A percentile compares a stretch with the other conserved stretches of the same genome.
Conservation (phyloP, 2,797 vertebrate species). For the Eupleurogrammus muticus region DNA sequence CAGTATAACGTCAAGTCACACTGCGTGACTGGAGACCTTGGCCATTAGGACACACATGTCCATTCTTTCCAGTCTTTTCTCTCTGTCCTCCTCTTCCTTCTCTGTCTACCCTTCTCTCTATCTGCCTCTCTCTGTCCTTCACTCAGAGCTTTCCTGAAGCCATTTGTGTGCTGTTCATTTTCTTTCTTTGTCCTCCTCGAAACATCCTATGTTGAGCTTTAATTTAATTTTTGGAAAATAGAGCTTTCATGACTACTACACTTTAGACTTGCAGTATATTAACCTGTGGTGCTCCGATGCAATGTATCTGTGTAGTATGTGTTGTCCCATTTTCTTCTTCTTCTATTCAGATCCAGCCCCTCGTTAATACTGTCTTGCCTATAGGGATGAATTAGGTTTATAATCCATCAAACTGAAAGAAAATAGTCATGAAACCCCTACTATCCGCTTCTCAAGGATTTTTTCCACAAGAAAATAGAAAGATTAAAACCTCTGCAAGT, state of each 20-base stretch:
- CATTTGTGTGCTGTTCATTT: slow-evolving; percentile 72
- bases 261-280: slow-evolving; percentile 42
- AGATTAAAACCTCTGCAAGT: slow-evolving; percentile 71
- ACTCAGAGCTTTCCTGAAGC: slow-evolving; percentile 69
- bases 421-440: slow-evolving; percentile 83
- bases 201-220: slow-evolving; percentile 71
- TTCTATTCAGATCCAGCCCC: slow-evolving; percentile 29
- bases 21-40: slow-evolving; percentile 86
- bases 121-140: slow-evolving; percentile 64
- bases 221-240: slow-evolving; percentile 73
- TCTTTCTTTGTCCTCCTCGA: slow-evolving; percentile 61
- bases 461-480: slow-evolving; percentile 64
- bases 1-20: slow-evolving; percentile 78
- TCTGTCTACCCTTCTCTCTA: slow-evolving; percentile 30
- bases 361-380: slow-evolving; percentile 25
- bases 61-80: slow-evolving; percentile 71
- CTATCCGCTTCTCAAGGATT: slow-evolving; percentile 61
- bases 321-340: slow-evolving; percentile 18
- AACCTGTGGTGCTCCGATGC: slow-evolving; percentile 61
- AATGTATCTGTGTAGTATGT: slow-evolving; percentile 41
- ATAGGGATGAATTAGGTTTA: slow-evolving; percentile 49
- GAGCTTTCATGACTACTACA: slow-evolving; percentile 78
- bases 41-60: slow-evolving; percentile 85
- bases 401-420: slow-evolving; percentile 33
- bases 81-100: slow-evolving; percentile 28